Base-by-base conservation (phyloP, 2,113 vertebrate species). In the Cygnus atratus region DNA sequence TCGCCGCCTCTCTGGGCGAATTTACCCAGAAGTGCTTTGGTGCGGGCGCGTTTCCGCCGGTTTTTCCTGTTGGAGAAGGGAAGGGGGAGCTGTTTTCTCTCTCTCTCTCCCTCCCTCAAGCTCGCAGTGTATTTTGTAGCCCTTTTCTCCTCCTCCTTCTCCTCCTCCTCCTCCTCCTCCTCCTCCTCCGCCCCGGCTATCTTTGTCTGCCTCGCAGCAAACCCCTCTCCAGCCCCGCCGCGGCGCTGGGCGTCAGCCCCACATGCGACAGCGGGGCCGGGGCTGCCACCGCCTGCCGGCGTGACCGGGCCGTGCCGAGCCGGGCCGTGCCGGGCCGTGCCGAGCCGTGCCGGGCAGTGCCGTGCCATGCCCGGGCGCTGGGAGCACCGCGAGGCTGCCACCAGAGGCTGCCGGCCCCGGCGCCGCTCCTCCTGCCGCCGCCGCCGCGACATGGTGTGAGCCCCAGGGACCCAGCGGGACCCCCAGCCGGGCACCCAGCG, bases 401-500 rank as follows among this genome's bases (percentile, higher is more conserved):
- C 52, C 46, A 48, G 20, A 92, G 90, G 71, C 85, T 94, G 70
- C 76, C 90, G 93, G 85, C 75, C 67, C 58, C 93, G 96, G 96
- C 96, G 85, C 90, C 71, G 89, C 66, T 85, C 74, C 72, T 77
- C 46, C 19, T 48, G 84, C 74, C 71, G 93, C 97, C 97, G 98
- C 98, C 98, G 76, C 95, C 97, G 97, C 97, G 96, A 97, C 97
- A 98, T 98, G 98, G 98, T 98, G 97, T 98, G 96, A 97, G 87
- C 46, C 46, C 46, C 46, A 20, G 46, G 46, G 46, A 48, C 46
- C 46, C 46, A 21, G 46, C 46, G 20, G 20, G 46, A 48, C 46
- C 46, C 46, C 20, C 46, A 18, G 43, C 16, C 43, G 43, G 43
- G 43, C 43, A 44, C 43, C 43, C 43, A 48, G 46, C 46, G 46